A percentile compares a stretch with the other conserved stretches of the same genome.
phyloP scores from a whole-genome alignment of 2,113 vertebrate genomes.

The Myiozetetes cayanensis region DNA sequence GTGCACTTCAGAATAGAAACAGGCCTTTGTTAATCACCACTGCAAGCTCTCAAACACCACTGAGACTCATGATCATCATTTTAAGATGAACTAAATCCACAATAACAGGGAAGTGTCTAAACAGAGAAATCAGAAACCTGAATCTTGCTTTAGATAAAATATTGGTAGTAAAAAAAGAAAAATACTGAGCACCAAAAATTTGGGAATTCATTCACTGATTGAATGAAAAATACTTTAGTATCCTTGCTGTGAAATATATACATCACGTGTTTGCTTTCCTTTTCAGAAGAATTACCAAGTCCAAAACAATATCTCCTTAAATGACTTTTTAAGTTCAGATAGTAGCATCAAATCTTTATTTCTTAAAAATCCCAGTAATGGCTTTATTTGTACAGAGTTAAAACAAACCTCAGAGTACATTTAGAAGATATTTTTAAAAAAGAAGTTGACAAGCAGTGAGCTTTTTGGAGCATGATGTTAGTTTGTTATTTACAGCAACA shows the following conservation, averaged over 20 bases:
- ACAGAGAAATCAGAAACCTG: neutral
- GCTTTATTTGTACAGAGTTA: neutral
- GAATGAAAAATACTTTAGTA: neutral
- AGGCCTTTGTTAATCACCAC: conserved; percentile 51
- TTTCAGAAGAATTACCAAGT: neutral
- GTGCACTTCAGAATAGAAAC: conserved; percentile 59
- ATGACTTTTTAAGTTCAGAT: neutral
- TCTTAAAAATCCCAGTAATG: neutral
- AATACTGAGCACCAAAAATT: neutral
- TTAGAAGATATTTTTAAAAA: neutral
- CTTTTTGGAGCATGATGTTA: neutral
- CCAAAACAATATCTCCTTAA: neutral
- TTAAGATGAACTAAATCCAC: conserved; percentile 33
- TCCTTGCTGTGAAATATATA: neutral
- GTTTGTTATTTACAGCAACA: neutral
- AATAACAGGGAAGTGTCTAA: neutral
- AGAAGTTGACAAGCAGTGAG: neutral
- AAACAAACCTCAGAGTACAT: neutral
- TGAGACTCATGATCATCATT: conserved; percentile 46
- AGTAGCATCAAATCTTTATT: neutral
- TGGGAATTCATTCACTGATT: neutral
- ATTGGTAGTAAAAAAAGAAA: neutral
- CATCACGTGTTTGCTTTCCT: neutral
- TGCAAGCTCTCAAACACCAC: conserved; percentile 37
- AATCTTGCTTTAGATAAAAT: neutral